phyloP scores from a whole-genome alignment of 2,113 vertebrate species.

The Anolis carolinensis region DNA sequence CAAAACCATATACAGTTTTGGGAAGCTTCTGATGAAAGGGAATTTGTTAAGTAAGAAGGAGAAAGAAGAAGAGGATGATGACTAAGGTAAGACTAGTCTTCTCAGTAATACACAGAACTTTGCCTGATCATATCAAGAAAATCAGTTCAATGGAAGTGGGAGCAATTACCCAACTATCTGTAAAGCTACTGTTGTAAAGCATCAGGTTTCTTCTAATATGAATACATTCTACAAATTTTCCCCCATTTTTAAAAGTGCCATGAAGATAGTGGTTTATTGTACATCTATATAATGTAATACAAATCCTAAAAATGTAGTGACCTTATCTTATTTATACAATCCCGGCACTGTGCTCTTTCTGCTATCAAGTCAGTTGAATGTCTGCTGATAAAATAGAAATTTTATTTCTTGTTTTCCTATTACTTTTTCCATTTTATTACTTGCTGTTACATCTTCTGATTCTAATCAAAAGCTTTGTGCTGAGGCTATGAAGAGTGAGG shows the following conservation, averaged over 20 bases:
- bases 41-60: neutral
- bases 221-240: neutral
- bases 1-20: neutral
- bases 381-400: conserved; percentile 9
- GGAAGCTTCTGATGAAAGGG: neutral
- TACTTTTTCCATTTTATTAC: conserved; percentile 15
- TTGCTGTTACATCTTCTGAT: conserved; percentile 4
- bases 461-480: conserved; percentile 12
- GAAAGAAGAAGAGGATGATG: too few relatives aligned
- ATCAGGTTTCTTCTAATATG: neutral
- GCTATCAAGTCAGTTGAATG: neutral
- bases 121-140: neutral
- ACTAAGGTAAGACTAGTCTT: neutral
- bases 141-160: neutral
- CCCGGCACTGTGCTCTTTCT: neutral
- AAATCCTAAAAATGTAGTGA: neutral
- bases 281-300: conserved; percentile 2
- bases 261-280: neutral
- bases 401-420: conserved; percentile 31
- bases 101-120: neutral
- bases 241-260: neutral
- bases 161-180: neutral
- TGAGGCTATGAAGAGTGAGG: neutral
- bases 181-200: neutral
- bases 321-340: conserved; percentile 13